These are phyloP conservation scores for Paratilapia polleni DNA, from an alignment of 2,113 vertebrate genomes.

Conservation along the genomic window DNA sequence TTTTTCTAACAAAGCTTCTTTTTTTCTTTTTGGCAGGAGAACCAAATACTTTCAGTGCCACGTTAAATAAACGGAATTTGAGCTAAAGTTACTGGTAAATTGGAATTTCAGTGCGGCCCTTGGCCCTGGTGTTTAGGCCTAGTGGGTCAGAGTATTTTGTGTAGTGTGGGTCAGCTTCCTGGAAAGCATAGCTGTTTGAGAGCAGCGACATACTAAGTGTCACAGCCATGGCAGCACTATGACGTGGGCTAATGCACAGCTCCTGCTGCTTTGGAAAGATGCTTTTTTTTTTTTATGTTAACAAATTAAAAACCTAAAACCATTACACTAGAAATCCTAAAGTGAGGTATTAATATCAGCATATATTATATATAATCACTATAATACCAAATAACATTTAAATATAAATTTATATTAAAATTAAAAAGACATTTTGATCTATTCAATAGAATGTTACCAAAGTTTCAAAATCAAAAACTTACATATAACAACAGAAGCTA, in stretches of 20 bases:
- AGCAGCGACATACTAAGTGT: constrained; percentile 20
- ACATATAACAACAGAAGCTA: not conserved
- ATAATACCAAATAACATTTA: not conserved
- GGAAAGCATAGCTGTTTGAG: constrained; percentile 13
- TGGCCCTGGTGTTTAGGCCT: constrained; percentile 35
- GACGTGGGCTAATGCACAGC: not conserved
- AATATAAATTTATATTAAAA: not conserved
- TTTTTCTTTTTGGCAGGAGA: not conserved
- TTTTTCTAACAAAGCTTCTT: not conserved
- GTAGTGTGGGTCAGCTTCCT: constrained; percentile 19
- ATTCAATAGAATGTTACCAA: not conserved
- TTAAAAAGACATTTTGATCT: not conserved
- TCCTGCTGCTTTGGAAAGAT: too few relatives aligned
- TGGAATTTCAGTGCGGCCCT: constrained; percentile 36
- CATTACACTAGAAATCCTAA: rapidly evolving
- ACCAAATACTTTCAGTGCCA: constrained; percentile 15
- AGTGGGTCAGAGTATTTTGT: constrained; percentile 33
- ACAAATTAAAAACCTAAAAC: not conserved
- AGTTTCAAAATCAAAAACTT: not conserved
- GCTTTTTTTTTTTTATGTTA: not conserved
- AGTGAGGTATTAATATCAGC: not conserved
- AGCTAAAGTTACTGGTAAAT: constrained; percentile 26
- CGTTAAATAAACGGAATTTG: not conserved
- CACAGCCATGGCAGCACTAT: constrained; percentile 9
- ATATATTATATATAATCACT: not conserved